phyloP scores from a whole-genome alignment of 2,113 vertebrate genomes.

The Sander lucioperca region DNA sequence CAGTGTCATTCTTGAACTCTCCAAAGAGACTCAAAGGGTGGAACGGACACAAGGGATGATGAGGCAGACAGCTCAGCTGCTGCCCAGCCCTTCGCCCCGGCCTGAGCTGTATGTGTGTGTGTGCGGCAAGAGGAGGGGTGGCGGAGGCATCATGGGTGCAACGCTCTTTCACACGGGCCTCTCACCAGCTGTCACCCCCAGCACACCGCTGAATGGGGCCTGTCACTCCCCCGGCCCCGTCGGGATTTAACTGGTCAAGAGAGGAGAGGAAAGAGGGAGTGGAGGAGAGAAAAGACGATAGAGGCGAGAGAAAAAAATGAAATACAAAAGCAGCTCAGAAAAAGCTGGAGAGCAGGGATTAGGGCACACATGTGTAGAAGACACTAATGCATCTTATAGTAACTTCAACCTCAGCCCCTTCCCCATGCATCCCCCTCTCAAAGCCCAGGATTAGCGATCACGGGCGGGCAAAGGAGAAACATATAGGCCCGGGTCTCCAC shows the following conservation, averaged over 20 bases:
- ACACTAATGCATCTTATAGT: conserved; percentile 93
- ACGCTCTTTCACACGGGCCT: conserved; percentile 90
- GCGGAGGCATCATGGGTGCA: conserved; percentile 59
- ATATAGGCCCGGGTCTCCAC: conserved; percentile 56
- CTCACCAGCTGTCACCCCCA: conserved; percentile 97
- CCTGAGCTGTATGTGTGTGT: conserved; percentile 9
- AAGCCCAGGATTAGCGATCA: conserved; percentile 90
- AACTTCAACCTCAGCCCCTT: conserved; percentile 85
- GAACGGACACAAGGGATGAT: conserved; percentile 10
- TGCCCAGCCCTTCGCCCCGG: conserved; percentile 30
- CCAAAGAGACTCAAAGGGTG: conserved; percentile 3
- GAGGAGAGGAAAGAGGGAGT: conserved; percentile 25
- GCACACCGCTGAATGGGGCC: conserved; percentile 93
- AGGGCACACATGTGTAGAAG: conserved; percentile 92
- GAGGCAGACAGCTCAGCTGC: conserved; percentile 60
- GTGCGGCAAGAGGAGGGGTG: conserved; percentile 39
- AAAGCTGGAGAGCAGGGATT: conserved; percentile 87
- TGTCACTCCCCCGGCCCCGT: conserved; percentile 92
- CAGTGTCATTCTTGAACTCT: neutral
- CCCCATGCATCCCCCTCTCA: conserved; percentile 48
- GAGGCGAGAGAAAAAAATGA: conserved; percentile 27
- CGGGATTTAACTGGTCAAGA: conserved; percentile 92
- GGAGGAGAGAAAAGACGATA: conserved; percentile 81
- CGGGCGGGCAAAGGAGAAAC: conserved; percentile 57
- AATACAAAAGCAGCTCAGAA: conserved; percentile 77